Conservation (phyloP, 2,797 vertebrate genomes). For the Phrynocephalus vlangalii region DNA sequence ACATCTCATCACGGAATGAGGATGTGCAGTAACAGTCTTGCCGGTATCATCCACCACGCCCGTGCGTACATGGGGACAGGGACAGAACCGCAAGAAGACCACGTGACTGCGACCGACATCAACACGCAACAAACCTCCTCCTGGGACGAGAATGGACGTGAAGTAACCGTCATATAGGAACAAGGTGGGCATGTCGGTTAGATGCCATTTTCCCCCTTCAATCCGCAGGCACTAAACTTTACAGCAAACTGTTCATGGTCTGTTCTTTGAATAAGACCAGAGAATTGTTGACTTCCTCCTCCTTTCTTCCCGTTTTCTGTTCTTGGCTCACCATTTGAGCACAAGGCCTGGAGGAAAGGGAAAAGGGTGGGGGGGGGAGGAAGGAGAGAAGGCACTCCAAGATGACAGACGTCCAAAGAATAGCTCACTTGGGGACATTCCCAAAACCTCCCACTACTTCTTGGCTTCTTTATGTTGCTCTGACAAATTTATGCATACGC, state of each 20-base stretch:
- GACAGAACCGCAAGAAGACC: too few relatives aligned
- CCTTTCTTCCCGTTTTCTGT: neutral
- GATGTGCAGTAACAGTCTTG: too few relatives aligned
- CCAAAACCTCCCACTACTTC: slow-evolving; percentile 63
- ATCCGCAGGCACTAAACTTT: slow-evolving; percentile 53
- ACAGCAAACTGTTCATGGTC: slow-evolving; percentile 40
- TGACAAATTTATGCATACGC: slow-evolving; percentile 28
- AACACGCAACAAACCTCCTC: too few relatives aligned
- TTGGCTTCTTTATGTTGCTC: slow-evolving; percentile 13
- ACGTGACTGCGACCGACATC: too few relatives aligned
- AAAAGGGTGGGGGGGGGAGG: too few relatives aligned
- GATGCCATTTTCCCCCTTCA: neutral
- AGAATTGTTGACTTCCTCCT: slow-evolving; percentile 22
- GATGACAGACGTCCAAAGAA: neutral
- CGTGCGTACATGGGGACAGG: too few relatives aligned
- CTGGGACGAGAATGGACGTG: too few relatives aligned
- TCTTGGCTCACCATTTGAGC: slow-evolving; percentile 54
- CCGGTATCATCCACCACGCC: too few relatives aligned
- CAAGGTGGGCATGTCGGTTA: neutral
- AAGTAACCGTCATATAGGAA: too few relatives aligned
- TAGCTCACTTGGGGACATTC: slow-evolving; percentile 38
- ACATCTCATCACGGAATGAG: too few relatives aligned
- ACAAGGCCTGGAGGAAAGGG: slow-evolving; percentile 23
- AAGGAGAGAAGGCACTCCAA: slow-evolving; percentile 3
- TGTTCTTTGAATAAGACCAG: slow-evolving; percentile 15